Base-by-base conservation (phyloP, 53 echinoderm and acorn worm genomes). In the Mesocentrotus franciscanus region DNA sequence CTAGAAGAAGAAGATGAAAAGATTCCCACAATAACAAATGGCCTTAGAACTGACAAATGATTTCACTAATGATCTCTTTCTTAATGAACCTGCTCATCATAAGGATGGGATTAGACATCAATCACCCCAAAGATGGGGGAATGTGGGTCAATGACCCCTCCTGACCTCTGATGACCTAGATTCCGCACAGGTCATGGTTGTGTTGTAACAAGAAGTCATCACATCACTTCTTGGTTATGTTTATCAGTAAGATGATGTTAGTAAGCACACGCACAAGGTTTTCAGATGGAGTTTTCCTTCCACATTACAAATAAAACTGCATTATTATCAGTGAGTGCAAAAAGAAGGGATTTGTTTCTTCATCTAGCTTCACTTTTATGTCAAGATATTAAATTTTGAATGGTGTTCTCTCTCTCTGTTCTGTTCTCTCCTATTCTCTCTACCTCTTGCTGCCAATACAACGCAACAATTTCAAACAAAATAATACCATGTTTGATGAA, bases 71-170 rank as follows among this genome's bases (percentile, higher is more conserved):
- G 90, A 90, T 90, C 90, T n/a, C 90, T 60, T 30, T 90, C 29
- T 60, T 60, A 90, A 90, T 58, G 90, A 58, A 90, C 59, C 60
- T 58, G n/a, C 90, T 90, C 4, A 29, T 90, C 26, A 58, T 57
- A n/a, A 29, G 35, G 39, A 36, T 17, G 39, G 9, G 42, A 81
- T 81, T 42, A 18, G 60, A 60, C 29, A 59, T 60, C 56, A 60
- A 90, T 60, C 90, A 60, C 32, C 33, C 90, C 90, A 14, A 57
- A 18, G 36, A 81, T 42, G 8, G 22, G 10, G 60, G 60, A 90
- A 90, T 60, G 59, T 90, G 30, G 90, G 90, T 90, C 90, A 90
- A 29, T 90, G 90, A 90, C 90, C 90, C 32, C 90, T 58, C 58
- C 11, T 58, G 90, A 90, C 90, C 90, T 60, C 90, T 90, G 90